phyloP scores from a whole-genome alignment of 2,113 vertebrate species.

The Oryzias woworae region DNA sequence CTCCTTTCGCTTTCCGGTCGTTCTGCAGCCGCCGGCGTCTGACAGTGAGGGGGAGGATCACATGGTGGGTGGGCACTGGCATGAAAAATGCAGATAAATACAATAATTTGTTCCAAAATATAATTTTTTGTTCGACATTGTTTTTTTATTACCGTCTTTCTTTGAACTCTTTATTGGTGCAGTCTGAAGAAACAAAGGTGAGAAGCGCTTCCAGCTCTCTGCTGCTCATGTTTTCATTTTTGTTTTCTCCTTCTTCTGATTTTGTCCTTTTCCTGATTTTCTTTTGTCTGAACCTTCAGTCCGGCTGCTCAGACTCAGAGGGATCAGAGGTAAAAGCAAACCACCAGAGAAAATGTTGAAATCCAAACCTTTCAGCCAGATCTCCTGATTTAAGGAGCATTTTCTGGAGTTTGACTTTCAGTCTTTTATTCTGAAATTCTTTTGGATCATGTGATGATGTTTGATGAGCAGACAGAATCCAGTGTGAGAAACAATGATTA shows the following conservation, averaged over 20 bases:
- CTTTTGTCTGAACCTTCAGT: conserved; percentile 42
- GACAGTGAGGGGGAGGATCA: conserved; percentile 62
- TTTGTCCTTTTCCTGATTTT: conserved; percentile 3
- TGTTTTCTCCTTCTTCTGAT: background rate
- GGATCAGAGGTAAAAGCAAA: conserved; percentile 71
- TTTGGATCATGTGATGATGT: too few species aligned
- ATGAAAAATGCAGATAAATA: background rate
- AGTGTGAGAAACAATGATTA: too few species aligned
- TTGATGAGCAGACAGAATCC: too few species aligned
- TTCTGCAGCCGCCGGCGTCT: conserved; percentile 45
- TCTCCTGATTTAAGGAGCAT: too few species aligned
- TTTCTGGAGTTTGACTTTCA: too few species aligned
- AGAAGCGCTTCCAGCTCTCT: conserved; percentile 17
- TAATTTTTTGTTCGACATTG: background rate
- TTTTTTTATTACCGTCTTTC: background rate
- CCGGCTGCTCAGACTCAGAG: conserved; percentile 73
- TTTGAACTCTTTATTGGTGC: background rate
- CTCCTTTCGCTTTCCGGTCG: background rate
- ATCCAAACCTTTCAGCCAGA: too few species aligned
- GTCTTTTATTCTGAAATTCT: too few species aligned
- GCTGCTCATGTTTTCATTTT: background rate
- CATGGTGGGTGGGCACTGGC: conserved; percentile 65
- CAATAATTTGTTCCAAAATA: background rate
- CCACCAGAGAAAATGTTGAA: background rate
- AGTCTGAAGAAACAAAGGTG: conserved; percentile 68